These are phyloP conservation scores for Sciurus vulgaris DNA, from an alignment of 2,797 vertebrate species.

Conservation along the genomic window DNA sequence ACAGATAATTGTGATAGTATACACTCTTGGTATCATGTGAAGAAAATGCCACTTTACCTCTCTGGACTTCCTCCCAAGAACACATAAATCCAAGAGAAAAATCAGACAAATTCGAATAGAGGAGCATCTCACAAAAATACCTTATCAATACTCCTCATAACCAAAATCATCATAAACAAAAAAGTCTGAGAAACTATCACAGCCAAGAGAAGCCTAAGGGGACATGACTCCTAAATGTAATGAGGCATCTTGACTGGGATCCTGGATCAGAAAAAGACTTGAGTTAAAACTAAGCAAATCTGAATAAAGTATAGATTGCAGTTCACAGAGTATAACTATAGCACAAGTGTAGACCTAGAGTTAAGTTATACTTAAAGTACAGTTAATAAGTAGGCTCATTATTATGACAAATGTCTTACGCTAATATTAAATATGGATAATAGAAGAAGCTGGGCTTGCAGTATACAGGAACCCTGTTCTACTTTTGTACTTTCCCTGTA, in stretches of 20 bases:
- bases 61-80: neutral
- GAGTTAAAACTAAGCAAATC: conserved; percentile 13
- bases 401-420: neutral
- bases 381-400: neutral
- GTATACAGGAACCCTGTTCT: neutral
- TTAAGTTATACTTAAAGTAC: too few relatives aligned
- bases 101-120: neutral
- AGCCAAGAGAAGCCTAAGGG: neutral
- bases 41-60: neutral
- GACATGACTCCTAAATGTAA: neutral
- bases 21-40: neutral
- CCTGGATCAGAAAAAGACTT: neutral
- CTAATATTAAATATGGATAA: neutral
- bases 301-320: neutral
- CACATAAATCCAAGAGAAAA: neutral
- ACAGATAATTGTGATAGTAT: neutral
- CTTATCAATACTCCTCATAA: neutral
- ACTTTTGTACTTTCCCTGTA: neutral
- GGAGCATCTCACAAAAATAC: neutral
- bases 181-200: neutral
- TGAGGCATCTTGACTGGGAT: neutral
- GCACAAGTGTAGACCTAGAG: too few relatives aligned
- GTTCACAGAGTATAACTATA: neutral
- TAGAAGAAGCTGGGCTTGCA: neutral
- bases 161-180: neutral